phyloP scores from a whole-genome alignment of 2,113 vertebrate genomes.

The Embiotoca jacksoni region DNA sequence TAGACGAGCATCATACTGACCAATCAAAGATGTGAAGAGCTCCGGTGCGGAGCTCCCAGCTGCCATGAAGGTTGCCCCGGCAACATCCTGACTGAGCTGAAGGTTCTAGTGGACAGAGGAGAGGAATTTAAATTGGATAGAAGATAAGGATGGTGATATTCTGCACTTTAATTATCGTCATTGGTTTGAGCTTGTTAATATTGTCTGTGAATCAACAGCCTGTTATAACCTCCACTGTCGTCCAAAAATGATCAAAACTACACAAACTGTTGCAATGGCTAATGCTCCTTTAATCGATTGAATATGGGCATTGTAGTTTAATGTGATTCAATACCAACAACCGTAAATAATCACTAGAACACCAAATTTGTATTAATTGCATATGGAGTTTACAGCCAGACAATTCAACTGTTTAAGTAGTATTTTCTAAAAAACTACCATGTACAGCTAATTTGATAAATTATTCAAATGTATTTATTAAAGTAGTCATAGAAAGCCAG shows the following conservation, averaged over 20 bases:
- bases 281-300: background rate
- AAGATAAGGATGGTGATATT: background rate
- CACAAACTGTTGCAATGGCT: background rate
- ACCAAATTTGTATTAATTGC: background rate
- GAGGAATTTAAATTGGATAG: conserved; percentile 6
- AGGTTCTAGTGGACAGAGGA: conserved; percentile 77
- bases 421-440: no score
- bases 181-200: background rate
- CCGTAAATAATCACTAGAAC: background rate
- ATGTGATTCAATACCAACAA: background rate
- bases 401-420: no score
- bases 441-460: background rate
- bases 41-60: conserved; percentile 88
- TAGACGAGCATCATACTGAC: conserved; percentile 67
- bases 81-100: conserved; percentile 87
- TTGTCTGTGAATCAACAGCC: background rate
- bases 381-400: background rate
- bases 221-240: background rate
- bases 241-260: background rate
- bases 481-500: background rate
- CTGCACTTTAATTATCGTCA: background rate
- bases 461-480: background rate
- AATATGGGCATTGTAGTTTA: background rate
- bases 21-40: conserved; percentile 88
- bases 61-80: conserved; percentile 88